Conservation (phyloP, 2,113 vertebrate species). For the Numida meleagris region DNA sequence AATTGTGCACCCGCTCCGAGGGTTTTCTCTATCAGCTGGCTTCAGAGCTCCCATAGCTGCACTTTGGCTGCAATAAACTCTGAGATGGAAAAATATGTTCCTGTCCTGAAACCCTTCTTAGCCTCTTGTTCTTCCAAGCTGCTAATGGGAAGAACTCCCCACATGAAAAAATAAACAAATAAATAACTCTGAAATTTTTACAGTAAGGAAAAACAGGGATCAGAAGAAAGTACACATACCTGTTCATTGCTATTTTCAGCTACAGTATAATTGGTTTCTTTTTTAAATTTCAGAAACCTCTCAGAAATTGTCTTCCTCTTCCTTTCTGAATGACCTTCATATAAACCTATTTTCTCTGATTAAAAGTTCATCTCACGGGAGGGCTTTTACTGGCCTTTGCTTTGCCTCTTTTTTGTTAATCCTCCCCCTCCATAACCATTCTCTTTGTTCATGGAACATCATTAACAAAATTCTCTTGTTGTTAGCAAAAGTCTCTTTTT, state of each 20-base stretch:
- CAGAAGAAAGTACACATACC: not conserved
- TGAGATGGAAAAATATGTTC: not conserved
- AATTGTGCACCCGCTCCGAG: not conserved
- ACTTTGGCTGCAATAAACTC: not conserved
- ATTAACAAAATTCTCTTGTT: constrained; percentile 40
- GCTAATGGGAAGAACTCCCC: not conserved
- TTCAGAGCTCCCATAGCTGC: not conserved
- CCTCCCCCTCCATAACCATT: not conserved
- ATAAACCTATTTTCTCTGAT: not conserved
- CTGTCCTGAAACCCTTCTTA: not conserved
- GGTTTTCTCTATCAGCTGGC: not conserved
- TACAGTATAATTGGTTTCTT: not conserved
- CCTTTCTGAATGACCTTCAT: not conserved
- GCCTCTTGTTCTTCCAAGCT: not conserved
- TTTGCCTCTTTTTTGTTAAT: not conserved
- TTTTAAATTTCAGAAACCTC: not conserved
- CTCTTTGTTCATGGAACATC: constrained; percentile 17
- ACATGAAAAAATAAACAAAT: not conserved
- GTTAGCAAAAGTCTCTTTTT: constrained; percentile 29
- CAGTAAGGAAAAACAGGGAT: fast-evolving
- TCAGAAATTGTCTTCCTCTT: not conserved
- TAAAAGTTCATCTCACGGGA: not conserved
- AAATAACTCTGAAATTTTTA: not conserved
- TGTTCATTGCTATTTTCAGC: not conserved
- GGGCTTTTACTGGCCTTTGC: not conserved